Base-by-base conservation (phyloP, 2,888 invertebrate genomes). In the Ptychoptera contaminata region DNA sequence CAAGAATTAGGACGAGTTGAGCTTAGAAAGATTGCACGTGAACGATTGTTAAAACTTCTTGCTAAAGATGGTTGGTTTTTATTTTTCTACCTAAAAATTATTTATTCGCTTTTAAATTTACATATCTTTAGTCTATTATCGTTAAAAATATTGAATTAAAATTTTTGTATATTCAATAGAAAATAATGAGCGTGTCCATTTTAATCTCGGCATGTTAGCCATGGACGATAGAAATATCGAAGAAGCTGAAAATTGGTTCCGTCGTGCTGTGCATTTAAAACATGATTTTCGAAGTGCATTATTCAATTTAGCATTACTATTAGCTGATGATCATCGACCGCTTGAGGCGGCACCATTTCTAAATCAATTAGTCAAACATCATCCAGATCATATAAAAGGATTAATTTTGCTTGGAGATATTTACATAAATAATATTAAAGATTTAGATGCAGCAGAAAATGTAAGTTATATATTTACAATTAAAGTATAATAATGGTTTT, bases 201-300 rank as follows among this genome's bases (percentile, higher is more conserved):
- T 96, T 66, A 93, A 94, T 70, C 71, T 93, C 44, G 94, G 92
- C 51, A 94, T 96, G 94, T 68, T 96, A 38, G 85, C 92, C 37
- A 94, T 93, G 92, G 94, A 96, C 62, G 90, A 91, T 57, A 79
- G 83, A 37, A 85, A 92, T 59, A 85, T 82, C 37, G 79, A 78
- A 32, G 82, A 83, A 55, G 93, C 94, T 0, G 92, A 93, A 62
- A 76, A 82, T 45, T 91, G 88, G 82, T 93, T 93, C 65, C 76
- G 87, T 43, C 79, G 83, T 46, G 91, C 93, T 1, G 83, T 90
- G 1, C 82, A 85, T 54, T 68, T 88, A 11, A 91, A 91, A 58
- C 81, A 82, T 2, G 85, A 88, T 67, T 93, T 93, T 64, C 73
- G 91, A 42, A 91, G 92, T 52, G 94, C 94, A 2, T 74, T 96